These are phyloP conservation scores for Cotesia typhae DNA, from an alignment of 1,140 invertebrate genomes.

Conservation along the genomic window DNA sequence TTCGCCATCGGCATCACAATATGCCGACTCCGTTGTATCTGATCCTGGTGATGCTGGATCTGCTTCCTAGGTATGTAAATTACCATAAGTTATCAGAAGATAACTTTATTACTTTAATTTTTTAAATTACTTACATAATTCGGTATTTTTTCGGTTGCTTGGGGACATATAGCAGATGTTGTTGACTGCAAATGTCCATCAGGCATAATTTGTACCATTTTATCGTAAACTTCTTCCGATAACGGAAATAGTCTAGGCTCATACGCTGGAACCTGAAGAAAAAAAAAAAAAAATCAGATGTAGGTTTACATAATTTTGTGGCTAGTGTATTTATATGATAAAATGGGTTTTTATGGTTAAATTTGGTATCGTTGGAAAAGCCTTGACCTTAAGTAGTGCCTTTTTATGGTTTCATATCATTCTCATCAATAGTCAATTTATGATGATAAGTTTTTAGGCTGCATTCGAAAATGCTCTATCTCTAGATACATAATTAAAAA, in stretches of 20 bases:
- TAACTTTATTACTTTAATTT: no score
- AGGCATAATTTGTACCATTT: slow-evolving; percentile 77
- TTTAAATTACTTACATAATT: slow-evolving; percentile 52
- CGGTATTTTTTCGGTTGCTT: slow-evolving; percentile 64
- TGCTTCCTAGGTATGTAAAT: slow-evolving; percentile 47
- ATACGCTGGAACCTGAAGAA: slow-evolving; percentile 69
- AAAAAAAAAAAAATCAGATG: slow-evolving; percentile 10
- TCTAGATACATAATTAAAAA: no score
- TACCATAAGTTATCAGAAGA: neutral
- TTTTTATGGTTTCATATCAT: no score
- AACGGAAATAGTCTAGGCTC: slow-evolving; percentile 80
- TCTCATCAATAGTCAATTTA: no score
- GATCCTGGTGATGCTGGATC: slow-evolving; percentile 65
- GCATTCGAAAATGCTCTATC: no score
- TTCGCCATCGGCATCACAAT: slow-evolving; percentile 71
- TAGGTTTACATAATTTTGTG: neutral
- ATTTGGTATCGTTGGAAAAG: no score
- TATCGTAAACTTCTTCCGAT: slow-evolving; percentile 73
- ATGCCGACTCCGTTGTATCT: slow-evolving; percentile 71
- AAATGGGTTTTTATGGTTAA: no score
- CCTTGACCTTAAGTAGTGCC: no score
- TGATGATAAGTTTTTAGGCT: no score
- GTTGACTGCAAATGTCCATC: slow-evolving; percentile 71
- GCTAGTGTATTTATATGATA: no score
- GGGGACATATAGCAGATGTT: slow-evolving; percentile 67